phyloP scores from a whole-genome alignment of 2,113 vertebrate genomes.

The Eptesicus fuscus region DNA sequence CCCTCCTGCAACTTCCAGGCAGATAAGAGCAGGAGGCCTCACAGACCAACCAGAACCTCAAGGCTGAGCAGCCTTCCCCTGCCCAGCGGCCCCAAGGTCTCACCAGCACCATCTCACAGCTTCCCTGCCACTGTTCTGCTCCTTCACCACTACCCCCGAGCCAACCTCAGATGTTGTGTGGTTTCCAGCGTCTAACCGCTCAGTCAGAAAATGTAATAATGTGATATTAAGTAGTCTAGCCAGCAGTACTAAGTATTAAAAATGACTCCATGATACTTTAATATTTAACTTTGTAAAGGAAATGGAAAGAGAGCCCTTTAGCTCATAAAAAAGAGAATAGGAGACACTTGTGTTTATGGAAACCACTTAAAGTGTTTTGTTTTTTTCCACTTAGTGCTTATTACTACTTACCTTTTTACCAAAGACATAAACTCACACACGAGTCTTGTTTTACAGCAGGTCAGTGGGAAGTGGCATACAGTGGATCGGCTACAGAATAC shows the following conservation, averaged over 20 bases:
- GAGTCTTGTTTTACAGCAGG: constrained; percentile 81
- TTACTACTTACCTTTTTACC: not conserved
- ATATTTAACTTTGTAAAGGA: constrained; percentile 19
- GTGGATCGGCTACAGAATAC: constrained; percentile 91
- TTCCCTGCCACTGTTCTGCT: not conserved
- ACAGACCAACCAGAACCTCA: not conserved
- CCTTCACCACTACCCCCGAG: rapidly evolving
- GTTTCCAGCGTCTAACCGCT: not conserved
- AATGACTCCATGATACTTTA: not conserved
- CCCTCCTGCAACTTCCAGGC: not conserved
- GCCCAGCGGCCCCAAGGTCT: not conserved
- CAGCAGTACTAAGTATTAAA: not conserved
- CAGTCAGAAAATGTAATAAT: not conserved
- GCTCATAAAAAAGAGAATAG: not conserved
- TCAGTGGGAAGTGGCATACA: constrained; percentile 95
- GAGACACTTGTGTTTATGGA: not conserved
- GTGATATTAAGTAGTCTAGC: not conserved
- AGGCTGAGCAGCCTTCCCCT: not conserved
- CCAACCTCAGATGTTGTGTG: not conserved
- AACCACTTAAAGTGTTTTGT: not conserved
- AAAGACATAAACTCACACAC: not conserved
- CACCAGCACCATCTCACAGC: not conserved
- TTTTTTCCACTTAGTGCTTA: not conserved
- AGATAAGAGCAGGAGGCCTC: not conserved
- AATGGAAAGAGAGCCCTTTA: not conserved